Percentiles rank a stretch among this genome's conserved stretches.
Conservation (phyloP, 2,888 invertebrate species). For the Amblyjoppa proteus region DNA sequence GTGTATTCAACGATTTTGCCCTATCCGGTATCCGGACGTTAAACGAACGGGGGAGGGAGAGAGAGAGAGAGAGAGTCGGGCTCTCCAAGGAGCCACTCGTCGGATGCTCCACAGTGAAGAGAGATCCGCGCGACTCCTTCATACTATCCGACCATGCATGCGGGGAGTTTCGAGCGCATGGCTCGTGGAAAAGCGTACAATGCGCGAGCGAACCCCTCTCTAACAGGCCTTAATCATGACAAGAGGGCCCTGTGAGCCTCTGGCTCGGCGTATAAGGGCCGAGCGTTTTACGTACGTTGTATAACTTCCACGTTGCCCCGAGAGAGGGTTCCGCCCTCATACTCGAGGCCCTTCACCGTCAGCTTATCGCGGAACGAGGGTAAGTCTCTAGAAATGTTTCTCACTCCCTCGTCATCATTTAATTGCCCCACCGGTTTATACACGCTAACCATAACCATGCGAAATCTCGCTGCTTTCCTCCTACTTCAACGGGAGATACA, state of each 20-base stretch:
- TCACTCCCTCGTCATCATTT: slow-evolving; percentile 46
- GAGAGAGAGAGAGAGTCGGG: slow-evolving; percentile 75
- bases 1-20: slow-evolving; percentile 25
- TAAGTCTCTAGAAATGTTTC: slow-evolving; percentile 46
- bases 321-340: slow-evolving; percentile 38
- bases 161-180: slow-evolving; percentile 35
- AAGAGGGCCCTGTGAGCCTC: slow-evolving; percentile 72
- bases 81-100: slow-evolving; percentile 75
- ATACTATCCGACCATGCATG: slow-evolving; percentile 41
- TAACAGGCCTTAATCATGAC: slow-evolving; percentile 82
- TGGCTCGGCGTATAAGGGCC: slow-evolving; percentile 37
- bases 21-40: slow-evolving; percentile 62
- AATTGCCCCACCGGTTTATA: slow-evolving; percentile 45
- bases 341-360: slow-evolving; percentile 36
- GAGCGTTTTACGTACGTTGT: slow-evolving; percentile 75
- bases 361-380: slow-evolving; percentile 1
- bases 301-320: slow-evolving; percentile 8
- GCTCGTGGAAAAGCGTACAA: slow-evolving; percentile 72
- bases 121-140: slow-evolving; percentile 51
- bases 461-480: slow-evolving; percentile 41
- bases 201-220: slow-evolving; percentile 75
- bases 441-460: slow-evolving; percentile 16
- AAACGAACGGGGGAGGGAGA: slow-evolving; percentile 60
- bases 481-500: slow-evolving; percentile 32
- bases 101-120: slow-evolving; percentile 58